Conservation (phyloP, 2,888 invertebrate species). For the Drosophila lutescens region DNA sequence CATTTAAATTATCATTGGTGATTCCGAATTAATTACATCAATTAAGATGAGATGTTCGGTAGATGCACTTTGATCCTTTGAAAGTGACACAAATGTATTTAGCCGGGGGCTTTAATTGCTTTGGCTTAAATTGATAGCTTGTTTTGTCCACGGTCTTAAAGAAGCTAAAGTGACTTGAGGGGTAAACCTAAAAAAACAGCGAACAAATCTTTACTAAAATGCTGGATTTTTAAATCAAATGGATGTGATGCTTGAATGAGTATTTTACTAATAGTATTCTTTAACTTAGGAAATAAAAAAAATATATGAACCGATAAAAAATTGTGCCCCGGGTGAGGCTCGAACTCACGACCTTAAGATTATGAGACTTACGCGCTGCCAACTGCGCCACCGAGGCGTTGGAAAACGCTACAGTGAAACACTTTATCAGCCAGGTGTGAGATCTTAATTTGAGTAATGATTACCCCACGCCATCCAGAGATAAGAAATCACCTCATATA, state of each 20-base stretch:
- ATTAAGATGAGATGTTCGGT: conserved; percentile 16
- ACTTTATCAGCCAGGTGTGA: not conserved
- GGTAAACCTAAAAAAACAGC: too few species aligned
- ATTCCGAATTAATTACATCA: conserved; percentile 41
- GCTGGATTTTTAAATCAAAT: too few species aligned
- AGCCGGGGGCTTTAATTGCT: not conserved
- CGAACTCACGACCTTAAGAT: conserved; percentile 84
- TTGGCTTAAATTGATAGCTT: conserved; percentile 45
- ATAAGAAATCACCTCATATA: not conserved
- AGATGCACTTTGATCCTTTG: conserved; percentile 12
- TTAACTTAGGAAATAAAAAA: too few species aligned
- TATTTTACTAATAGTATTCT: too few species aligned
- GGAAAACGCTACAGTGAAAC: not conserved
- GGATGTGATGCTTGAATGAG: too few species aligned
- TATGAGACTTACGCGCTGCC: conserved; percentile 85
- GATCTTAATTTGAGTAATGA: not conserved
- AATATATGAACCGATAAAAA: too few species aligned
- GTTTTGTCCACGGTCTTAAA: too few species aligned
- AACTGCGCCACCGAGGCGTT: conserved; percentile 84
- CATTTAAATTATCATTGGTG: conserved; percentile 36
- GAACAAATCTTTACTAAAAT: too few species aligned
- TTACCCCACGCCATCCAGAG: not conserved
- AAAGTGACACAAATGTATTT: conserved; percentile 10
- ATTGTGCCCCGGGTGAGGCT: conserved; percentile 83
- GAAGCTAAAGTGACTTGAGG: too few species aligned